These are phyloP conservation scores for Acanthochromis polyacanthus DNA, from an alignment of 2,113 vertebrate species.

Conservation along the genomic window DNA sequence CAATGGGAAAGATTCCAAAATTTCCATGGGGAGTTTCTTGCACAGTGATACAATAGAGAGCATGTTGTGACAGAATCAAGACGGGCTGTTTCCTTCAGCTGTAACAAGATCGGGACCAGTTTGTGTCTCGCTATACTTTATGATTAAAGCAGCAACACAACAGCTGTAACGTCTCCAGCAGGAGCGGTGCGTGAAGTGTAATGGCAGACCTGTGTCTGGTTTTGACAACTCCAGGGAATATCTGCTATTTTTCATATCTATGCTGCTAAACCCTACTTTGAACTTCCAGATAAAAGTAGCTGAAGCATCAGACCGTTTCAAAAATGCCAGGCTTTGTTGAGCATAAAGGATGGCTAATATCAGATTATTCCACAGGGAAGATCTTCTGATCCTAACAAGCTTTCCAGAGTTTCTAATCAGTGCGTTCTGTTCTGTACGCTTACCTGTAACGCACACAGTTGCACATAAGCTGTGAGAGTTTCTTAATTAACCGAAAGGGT, in stretches of 20 bases:
- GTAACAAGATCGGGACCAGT: conserved; percentile 39
- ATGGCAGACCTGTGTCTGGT: conserved; percentile 17
- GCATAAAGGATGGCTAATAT: conserved; percentile 6
- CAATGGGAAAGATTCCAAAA: conserved; percentile 81
- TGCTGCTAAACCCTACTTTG: background rate
- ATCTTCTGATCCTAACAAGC: conserved; percentile 30
- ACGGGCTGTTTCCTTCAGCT: conserved; percentile 60
- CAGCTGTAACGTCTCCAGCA: conserved; percentile 33
- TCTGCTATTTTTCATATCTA: background rate
- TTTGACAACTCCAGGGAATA: conserved; percentile 6
- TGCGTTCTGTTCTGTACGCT: conserved; percentile 8
- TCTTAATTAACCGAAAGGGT: conserved; percentile 56
- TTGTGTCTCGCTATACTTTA: conserved; percentile 26
- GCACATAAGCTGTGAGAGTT: conserved; percentile 22
- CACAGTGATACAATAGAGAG: conserved; percentile 62
- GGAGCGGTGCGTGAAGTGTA: conserved; percentile 9
- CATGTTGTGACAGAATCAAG: conserved; percentile 68
- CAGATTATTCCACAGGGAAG: conserved; percentile 32
- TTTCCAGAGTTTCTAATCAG: conserved; percentile 23
- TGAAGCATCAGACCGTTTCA: background rate
- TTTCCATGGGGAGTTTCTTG: conserved; percentile 75
- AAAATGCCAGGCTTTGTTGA: conserved; percentile 21
- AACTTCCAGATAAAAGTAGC: conserved; percentile 28
- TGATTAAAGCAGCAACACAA: conserved; percentile 42
- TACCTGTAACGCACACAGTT: conserved; percentile 9